Conservation (phyloP, 1,140 invertebrate species). For the Orchestia grillus region DNA sequence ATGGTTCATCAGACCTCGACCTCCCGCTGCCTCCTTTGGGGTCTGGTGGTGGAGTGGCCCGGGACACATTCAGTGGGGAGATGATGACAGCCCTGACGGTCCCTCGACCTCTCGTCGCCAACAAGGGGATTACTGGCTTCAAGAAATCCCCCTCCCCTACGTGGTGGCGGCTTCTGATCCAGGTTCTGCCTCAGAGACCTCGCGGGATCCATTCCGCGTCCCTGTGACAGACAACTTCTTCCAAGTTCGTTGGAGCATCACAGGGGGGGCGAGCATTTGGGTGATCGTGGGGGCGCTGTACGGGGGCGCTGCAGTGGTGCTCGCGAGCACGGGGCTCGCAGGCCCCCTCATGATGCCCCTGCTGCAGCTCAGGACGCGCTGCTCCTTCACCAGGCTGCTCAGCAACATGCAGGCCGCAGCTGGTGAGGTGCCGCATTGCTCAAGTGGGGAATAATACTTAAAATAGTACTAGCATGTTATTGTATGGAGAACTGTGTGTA, state of each 20-base stretch:
- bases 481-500: background rate
- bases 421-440: background rate
- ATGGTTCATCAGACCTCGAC: constrained; percentile 10
- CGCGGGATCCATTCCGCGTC: background rate
- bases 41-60: constrained; percentile 44
- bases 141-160: background rate
- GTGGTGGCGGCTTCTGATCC: background rate
- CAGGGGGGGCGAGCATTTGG: constrained; percentile 12
- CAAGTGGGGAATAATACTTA: background rate
- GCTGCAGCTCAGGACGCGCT: background rate
- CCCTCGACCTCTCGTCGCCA: background rate
- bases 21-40: constrained; percentile 20
- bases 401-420: constrained; percentile 43
- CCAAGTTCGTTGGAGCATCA: constrained; percentile 42
- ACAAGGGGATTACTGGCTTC: background rate
- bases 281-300: constrained; percentile 31
- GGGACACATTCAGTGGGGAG: background rate
- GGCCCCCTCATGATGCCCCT: constrained; percentile 22
- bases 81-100: background rate
- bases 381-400: constrained; percentile 13
- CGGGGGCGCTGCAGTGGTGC: constrained; percentile 20
- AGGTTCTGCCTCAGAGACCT: background rate
- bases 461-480: background rate
- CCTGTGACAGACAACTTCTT: constrained; percentile 36
- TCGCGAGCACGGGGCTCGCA: constrained; percentile 7